These are phyloP conservation scores for Spilarctia lutea DNA, from an alignment of 2,888 invertebrate genomes.

Conservation along the genomic window DNA sequence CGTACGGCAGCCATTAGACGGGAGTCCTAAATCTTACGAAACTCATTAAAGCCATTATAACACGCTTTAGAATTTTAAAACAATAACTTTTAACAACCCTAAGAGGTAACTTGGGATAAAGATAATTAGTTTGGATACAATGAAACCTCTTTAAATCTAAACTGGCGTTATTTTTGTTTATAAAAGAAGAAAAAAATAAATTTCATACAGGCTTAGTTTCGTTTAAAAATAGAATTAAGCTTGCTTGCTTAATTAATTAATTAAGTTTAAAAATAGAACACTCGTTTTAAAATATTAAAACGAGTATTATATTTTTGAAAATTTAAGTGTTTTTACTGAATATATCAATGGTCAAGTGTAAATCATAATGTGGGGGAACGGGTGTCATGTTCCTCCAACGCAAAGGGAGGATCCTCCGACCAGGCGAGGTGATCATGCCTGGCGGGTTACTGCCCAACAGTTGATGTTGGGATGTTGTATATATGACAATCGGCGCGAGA, in stretches of 20 bases:
- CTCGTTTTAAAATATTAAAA: too few relatives aligned
- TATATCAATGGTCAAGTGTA: neutral
- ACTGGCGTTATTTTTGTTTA: neutral
- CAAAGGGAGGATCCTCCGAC: too few relatives aligned
- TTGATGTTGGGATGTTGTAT: too few relatives aligned
- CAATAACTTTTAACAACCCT: conserved; percentile 12
- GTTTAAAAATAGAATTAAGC: neutral
- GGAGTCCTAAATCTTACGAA: conserved; percentile 9
- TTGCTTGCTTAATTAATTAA: neutral
- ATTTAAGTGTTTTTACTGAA: too few relatives aligned
- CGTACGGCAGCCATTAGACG: neutral
- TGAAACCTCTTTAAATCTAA: neutral
- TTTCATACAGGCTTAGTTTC: neutral
- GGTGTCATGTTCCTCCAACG: too few relatives aligned
- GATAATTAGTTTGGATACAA: neutral
- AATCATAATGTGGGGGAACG: too few relatives aligned
- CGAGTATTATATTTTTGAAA: neutral
- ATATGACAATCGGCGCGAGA: too few relatives aligned
- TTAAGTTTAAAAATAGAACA: too few relatives aligned
- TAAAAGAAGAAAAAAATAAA: neutral
- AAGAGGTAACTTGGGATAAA: neutral
- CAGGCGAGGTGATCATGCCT: too few relatives aligned
- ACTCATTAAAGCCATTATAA: conserved; percentile 11
- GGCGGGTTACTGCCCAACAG: too few relatives aligned
- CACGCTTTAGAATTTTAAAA: conserved; percentile 8